These are phyloP conservation scores for Psophia crepitans DNA, from an alignment of 2,113 vertebrate genomes.

Conservation along the genomic window DNA sequence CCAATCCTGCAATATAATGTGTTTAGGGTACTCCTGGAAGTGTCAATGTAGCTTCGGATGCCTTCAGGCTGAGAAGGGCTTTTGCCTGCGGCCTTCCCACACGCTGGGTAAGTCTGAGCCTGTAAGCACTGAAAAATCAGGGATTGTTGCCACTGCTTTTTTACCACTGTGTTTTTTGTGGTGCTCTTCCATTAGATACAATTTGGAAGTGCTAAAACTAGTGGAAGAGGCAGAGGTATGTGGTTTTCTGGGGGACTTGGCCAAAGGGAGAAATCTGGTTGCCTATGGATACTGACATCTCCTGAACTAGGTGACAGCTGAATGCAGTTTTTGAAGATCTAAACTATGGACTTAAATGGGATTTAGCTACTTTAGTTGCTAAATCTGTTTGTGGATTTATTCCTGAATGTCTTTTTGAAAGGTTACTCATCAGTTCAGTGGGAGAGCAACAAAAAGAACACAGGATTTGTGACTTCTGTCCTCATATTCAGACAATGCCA, in stretches of 20 bases:
- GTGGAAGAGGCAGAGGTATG: neutral
- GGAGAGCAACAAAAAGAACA: constrained; percentile 9
- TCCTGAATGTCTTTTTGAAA: constrained; percentile 47
- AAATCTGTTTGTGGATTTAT: constrained; percentile 60
- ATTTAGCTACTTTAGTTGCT: constrained; percentile 49
- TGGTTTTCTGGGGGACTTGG: neutral
- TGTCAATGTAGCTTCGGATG: neutral
- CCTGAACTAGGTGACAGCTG: constrained; percentile 3
- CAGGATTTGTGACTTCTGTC: neutral
- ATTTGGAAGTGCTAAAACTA: neutral
- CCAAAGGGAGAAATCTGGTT: neutral
- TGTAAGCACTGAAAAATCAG: rapidly evolving
- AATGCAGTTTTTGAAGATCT: constrained; percentile 32
- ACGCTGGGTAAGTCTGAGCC: neutral
- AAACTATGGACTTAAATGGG: constrained; percentile 46
- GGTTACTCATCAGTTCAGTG: constrained; percentile 21
- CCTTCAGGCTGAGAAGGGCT: neutral
- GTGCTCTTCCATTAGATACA: neutral
- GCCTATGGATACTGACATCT: neutral
- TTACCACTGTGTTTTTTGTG: neutral
- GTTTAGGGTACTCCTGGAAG: neutral
- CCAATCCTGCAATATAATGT: neutral
- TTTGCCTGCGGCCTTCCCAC: neutral
- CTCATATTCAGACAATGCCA: neutral
- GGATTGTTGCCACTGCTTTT: neutral